These are phyloP conservation scores for Aeoliscus strigatus DNA, from an alignment of 2,797 vertebrate genomes.

Conservation along the genomic window DNA sequence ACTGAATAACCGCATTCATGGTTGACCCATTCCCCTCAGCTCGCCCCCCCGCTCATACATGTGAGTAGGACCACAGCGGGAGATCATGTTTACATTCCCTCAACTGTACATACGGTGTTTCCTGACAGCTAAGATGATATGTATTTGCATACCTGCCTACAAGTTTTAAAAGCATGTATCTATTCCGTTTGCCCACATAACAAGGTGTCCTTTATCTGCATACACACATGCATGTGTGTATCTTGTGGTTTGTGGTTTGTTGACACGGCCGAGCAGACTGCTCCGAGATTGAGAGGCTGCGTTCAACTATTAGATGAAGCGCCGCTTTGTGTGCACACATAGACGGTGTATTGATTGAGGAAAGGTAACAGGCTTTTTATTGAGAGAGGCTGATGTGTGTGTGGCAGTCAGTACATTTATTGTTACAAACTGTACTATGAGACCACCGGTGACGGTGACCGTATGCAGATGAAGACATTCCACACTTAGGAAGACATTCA, in stretches of 20 bases:
- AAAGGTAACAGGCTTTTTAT: slow-evolving; percentile 37
- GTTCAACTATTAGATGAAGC: slow-evolving; percentile 59
- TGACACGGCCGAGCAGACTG: slow-evolving; percentile 47
- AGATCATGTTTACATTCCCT: no score
- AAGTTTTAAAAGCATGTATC: slow-evolving; percentile 20
- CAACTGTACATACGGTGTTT: no score
- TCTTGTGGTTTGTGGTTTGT: slow-evolving; percentile 58
- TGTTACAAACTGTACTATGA: no score
- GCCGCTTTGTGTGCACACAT: slow-evolving; percentile 44
- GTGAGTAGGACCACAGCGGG: no score
- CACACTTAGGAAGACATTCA: no score
- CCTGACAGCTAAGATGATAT: slow-evolving; percentile 7
- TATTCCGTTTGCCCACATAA: slow-evolving; percentile 39
- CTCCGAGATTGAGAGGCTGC: slow-evolving; percentile 40
- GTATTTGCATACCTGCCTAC: slow-evolving; percentile 17
- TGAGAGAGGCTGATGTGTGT: slow-evolving; percentile 35
- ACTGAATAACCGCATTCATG: no score
- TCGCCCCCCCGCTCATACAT: no score
- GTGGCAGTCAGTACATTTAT: slow-evolving; percentile 26
- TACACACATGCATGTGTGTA: slow-evolving; percentile 26
- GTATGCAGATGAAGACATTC: slow-evolving; percentile 11
- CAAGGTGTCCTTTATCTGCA: slow-evolving; percentile 55
- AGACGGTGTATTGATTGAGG: slow-evolving; percentile 40
- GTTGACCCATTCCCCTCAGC: no score
- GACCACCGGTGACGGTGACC: slow-evolving; percentile 26